Conservation (phyloP, 2,888 invertebrate species). For the Prenolepis imparis region DNA sequence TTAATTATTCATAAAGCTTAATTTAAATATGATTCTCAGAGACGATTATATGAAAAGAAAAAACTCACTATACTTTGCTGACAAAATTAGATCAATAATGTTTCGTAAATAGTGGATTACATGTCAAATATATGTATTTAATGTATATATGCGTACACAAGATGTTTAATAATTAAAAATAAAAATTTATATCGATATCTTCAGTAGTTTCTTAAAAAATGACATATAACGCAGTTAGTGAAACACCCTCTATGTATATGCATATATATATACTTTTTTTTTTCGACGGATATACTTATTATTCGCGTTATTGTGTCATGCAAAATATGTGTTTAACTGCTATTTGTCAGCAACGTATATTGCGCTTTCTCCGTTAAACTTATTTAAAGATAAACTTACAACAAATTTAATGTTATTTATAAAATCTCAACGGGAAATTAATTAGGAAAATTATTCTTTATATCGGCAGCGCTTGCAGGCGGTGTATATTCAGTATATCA, state of each 20-base stretch:
- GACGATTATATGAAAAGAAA: background rate
- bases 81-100: background rate
- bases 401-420: slow-evolving; percentile 16
- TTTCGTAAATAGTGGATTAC: background rate
- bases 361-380: slow-evolving; percentile 14
- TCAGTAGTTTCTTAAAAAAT: background rate
- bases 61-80: slow-evolving; percentile 1
- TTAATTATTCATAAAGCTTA: background rate
- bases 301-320: slow-evolving; percentile 13
- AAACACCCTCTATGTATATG: too few relatives aligned
- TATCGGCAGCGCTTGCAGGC: slow-evolving; percentile 36
- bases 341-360: slow-evolving; percentile 22
- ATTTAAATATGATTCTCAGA: slow-evolving; percentile 5
- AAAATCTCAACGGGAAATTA: background rate
- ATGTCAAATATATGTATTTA: background rate
- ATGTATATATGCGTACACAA: background rate
- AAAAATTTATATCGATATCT: background rate
- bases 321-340: slow-evolving; percentile 24
- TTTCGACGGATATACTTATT: background rate
- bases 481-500: slow-evolving; percentile 27
- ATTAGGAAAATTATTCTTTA: slow-evolving; percentile 15
- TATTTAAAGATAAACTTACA: too few relatives aligned
- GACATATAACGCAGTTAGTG: background rate
- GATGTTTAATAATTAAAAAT: background rate
- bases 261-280: background rate